Conservation (phyloP, 2,113 vertebrate species). For the Ginglymostoma cirratum region DNA sequence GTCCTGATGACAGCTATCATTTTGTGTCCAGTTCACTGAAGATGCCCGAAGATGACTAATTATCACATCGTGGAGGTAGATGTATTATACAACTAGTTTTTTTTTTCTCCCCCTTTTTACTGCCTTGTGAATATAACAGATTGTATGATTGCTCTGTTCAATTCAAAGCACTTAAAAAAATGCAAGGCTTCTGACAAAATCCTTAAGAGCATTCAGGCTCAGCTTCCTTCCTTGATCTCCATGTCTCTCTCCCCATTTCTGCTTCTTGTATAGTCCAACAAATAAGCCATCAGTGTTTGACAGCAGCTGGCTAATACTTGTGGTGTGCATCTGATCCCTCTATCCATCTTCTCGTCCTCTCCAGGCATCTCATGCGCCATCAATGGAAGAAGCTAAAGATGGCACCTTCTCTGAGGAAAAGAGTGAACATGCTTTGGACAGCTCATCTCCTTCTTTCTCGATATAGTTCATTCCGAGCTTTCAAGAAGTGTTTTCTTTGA, state of each 20-base stretch:
- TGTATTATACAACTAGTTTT: not conserved
- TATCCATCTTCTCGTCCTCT: not conserved
- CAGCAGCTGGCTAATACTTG: not conserved
- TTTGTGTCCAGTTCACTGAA: slow-evolving; percentile 17
- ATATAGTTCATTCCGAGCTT: not conserved
- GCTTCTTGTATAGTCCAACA: not conserved
- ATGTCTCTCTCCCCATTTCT: not conserved
- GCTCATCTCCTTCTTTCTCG: not conserved
- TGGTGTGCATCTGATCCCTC: not conserved
- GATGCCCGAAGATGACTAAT: not conserved
- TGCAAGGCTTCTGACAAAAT: not conserved
- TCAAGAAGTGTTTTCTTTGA: not conserved
- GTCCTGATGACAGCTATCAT: not conserved
- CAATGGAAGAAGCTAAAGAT: not conserved
- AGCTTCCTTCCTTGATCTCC: not conserved
- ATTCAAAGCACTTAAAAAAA: not conserved
- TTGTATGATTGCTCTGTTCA: not conserved
- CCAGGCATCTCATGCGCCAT: not conserved
- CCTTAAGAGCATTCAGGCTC: not conserved
- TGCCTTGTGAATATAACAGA: not conserved
- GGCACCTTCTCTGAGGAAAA: slow-evolving; percentile 22
- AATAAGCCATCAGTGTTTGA: not conserved
- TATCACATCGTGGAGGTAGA: not conserved
- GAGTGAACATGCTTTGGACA: not conserved
- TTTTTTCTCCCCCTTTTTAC: not conserved